phyloP scores from a whole-genome alignment of 2,888 invertebrate species.

The Allophyes oxyacanthae region DNA sequence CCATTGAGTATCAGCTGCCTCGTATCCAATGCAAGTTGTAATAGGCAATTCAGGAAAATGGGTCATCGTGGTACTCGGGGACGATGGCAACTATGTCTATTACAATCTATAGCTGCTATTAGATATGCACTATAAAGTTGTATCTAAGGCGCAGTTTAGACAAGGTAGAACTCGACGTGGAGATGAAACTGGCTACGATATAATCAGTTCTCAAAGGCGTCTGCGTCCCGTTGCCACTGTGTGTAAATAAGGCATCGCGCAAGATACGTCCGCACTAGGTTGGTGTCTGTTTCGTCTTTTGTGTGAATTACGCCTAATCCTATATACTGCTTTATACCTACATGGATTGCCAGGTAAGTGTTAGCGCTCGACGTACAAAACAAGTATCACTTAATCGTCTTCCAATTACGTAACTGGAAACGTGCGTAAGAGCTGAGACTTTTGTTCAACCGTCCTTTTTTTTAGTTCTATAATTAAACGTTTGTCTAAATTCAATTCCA shows the following conservation, averaged over 20 bases:
- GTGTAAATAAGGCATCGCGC: no score
- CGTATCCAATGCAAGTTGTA: slow-evolving; percentile 32
- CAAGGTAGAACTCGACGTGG: no score
- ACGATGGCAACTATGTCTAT: slow-evolving; percentile 16
- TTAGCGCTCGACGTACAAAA: not conserved
- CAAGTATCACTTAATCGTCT: not conserved
- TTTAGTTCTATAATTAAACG: slow-evolving; percentile 25
- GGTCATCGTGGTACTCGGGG: slow-evolving; percentile 26
- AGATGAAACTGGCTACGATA: no score
- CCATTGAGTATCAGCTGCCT: slow-evolving; percentile 29
- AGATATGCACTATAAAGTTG: not conserved
- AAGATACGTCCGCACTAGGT: no score
- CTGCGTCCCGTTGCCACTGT: no score
- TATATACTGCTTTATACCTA: no score
- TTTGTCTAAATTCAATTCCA: slow-evolving; percentile 40
- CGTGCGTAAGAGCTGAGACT: slow-evolving; percentile 1
- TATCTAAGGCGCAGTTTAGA: no score
- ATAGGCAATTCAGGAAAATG: slow-evolving; percentile 40
- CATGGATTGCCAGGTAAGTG: no score
- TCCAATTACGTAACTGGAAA: slow-evolving; percentile 2
- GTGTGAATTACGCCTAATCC: no score
- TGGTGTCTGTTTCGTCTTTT: no score
- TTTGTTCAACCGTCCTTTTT: slow-evolving; percentile 3
- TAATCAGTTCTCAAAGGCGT: no score
- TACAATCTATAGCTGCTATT: slow-evolving; percentile 23